Conservation (phyloP, 2,113 vertebrate genomes). For the Gymnorhina tibicen region DNA sequence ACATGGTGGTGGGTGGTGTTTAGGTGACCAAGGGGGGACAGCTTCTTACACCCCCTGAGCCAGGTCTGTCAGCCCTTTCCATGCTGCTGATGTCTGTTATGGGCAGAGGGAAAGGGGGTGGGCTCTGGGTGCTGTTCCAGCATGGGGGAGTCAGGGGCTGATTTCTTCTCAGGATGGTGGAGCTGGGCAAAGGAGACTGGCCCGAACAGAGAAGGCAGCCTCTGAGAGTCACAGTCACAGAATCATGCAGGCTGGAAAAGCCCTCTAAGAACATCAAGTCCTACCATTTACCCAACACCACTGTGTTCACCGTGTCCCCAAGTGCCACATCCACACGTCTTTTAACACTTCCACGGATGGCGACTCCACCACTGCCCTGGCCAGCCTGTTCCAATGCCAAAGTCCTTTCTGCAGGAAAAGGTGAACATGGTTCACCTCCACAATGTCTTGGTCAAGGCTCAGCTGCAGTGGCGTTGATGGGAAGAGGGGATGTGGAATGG, state of each 20-base stretch:
- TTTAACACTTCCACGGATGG: not conserved
- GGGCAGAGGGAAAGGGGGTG: not conserved
- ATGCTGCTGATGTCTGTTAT: not conserved
- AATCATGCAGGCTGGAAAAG: not conserved
- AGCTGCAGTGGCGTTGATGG: rapidly evolving
- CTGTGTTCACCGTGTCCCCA: not conserved
- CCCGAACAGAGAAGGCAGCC: rapidly evolving
- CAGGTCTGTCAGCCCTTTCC: conserved; percentile 16
- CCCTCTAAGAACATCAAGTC: not conserved
- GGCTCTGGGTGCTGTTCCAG: not conserved
- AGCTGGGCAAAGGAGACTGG: not conserved
- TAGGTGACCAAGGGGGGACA: not conserved
- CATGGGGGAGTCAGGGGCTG: rapidly evolving
- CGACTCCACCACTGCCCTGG: not conserved
- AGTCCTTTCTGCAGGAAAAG: not conserved
- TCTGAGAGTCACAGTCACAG: not conserved
- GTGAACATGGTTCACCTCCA: rapidly evolving
- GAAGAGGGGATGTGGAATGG: not conserved
- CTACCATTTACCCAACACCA: not conserved
- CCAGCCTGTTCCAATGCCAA: not conserved
- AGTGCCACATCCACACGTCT: not conserved
- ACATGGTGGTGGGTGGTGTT: not conserved
- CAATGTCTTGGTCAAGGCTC: not conserved
- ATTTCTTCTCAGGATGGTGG: not conserved
- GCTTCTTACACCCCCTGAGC: not conserved